phyloP scores from a whole-genome alignment of 2,113 vertebrate genomes.

The Dryoscopus gambensis region DNA sequence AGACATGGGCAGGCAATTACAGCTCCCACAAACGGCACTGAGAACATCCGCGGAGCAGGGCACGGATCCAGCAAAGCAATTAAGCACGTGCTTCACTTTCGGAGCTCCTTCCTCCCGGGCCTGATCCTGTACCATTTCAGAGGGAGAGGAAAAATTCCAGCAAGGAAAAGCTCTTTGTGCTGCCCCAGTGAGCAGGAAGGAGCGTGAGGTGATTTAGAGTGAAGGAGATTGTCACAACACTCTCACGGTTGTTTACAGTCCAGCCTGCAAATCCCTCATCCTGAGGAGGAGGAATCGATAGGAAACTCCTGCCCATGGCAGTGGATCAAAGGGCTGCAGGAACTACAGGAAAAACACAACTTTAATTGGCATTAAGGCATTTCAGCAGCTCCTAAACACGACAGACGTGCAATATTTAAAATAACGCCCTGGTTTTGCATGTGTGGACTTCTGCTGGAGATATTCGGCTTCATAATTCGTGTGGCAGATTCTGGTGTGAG shows the following conservation, averaged over 20 bases:
- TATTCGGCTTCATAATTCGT: neutral
- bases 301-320: neutral
- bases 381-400: neutral
- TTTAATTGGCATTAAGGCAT: neutral
- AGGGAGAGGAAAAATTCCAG: neutral
- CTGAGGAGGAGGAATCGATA: neutral
- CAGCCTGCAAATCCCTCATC: neutral
- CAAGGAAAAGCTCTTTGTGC: neutral
- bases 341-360: neutral
- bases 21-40: neutral
- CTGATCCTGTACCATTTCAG: neutral
- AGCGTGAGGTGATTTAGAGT: fast-evolving
- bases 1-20: neutral
- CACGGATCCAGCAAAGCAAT: conserved; percentile 47
- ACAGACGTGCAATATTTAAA: neutral
- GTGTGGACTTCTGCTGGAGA: neutral
- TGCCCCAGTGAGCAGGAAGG: neutral
- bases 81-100: conserved; percentile 10
- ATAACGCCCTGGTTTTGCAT: fast-evolving
- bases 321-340: neutral
- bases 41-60: conserved; percentile 5
- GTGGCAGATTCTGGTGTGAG: neutral
- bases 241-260: neutral
- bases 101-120: neutral
- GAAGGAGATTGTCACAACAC: neutral